Conservation (phyloP, 2,888 invertebrate species). For the Tenthredo scrophulariae region DNA sequence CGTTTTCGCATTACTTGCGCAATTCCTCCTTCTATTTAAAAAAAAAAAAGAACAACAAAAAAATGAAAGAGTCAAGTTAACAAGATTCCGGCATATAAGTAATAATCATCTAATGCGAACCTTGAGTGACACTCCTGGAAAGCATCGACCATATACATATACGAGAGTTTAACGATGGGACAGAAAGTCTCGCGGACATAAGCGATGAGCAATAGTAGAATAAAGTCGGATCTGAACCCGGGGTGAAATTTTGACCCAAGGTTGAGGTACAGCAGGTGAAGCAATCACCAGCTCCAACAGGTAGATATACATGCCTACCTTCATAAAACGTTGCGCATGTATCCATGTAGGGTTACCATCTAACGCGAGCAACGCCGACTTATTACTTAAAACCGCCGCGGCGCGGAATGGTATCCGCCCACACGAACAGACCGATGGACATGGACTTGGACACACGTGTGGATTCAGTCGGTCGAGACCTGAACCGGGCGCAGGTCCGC, state of each 20-base stretch:
- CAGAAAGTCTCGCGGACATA: neutral
- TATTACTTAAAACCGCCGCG: constrained; percentile 50
- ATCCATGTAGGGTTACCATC: neutral
- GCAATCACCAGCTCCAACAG: neutral
- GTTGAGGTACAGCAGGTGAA: constrained; percentile 14
- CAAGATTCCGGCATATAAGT: constrained; percentile 20
- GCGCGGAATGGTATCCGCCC: constrained; percentile 50
- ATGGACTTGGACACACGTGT: constrained; percentile 50
- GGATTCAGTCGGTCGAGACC: constrained; percentile 43
- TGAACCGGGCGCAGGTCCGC: constrained; percentile 54
- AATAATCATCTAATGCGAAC: constrained; percentile 4
- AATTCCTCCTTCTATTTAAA: neutral
- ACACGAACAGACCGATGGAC: constrained; percentile 51
- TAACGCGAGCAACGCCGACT: constrained; percentile 44
- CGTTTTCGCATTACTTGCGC: constrained; percentile 22
- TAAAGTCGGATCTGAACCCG: neutral
- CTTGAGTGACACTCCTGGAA: neutral
- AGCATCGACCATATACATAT: no score
- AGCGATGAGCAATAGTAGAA: neutral
- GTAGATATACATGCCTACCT: neutral
- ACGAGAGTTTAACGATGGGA: constrained; percentile 1
- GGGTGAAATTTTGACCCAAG: neutral
- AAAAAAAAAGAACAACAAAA: neutral
- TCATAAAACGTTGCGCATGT: neutral
- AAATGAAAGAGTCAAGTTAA: neutral